Base-by-base conservation (phyloP, 2,113 vertebrate genomes). In the Lampris incognitus region DNA sequence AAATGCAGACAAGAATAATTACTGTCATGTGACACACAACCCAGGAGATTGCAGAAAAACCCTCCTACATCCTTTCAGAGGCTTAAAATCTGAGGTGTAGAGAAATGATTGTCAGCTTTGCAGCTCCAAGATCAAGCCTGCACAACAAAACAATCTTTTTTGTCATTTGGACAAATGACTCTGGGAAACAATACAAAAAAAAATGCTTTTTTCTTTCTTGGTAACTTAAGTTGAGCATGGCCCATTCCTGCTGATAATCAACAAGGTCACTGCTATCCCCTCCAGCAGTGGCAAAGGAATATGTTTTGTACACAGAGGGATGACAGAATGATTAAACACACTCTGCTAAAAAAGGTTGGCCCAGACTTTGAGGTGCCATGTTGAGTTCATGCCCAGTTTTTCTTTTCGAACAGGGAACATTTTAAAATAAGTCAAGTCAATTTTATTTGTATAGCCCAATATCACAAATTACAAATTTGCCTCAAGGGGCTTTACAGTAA, bases 281-380 rank as follows among this genome's bases (percentile, higher is more conserved):
- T 82, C 3, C 62, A 69, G 65, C 60, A 57, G 65, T 40, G 46
- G 50, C 73, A 72, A 48, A 67, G 54, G 46, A 52, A 51, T 73
- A 40, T 83, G 78, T 91, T 91, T 89, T 82, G 85, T 82, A 86
- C 70, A 91, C 82, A 90, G 64, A 85, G n/a, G 3, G 51, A n/a
- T 87, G 82, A 83, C 81, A 87, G 9, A 66, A 72, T 87, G 89
- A 87, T 87, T 70, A 77, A 85, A 57, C 36, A 36, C 55, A 51
- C 57, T 36, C 11, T 0, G 39, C 59, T 78, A 77, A 52, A 72
- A 64, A 61, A 40, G 49, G 69, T 13, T 36, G 36, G 62, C 5
- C 36, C 69, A 84, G 74, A 85, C 83, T 75, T 58, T 64, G 2
- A 78, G 60, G 71, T 78, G 71, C 64, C 78, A 38, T 66, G 11